phyloP scores from a whole-genome alignment of 2,113 vertebrate species.

The Myiagra hebetior region DNA sequence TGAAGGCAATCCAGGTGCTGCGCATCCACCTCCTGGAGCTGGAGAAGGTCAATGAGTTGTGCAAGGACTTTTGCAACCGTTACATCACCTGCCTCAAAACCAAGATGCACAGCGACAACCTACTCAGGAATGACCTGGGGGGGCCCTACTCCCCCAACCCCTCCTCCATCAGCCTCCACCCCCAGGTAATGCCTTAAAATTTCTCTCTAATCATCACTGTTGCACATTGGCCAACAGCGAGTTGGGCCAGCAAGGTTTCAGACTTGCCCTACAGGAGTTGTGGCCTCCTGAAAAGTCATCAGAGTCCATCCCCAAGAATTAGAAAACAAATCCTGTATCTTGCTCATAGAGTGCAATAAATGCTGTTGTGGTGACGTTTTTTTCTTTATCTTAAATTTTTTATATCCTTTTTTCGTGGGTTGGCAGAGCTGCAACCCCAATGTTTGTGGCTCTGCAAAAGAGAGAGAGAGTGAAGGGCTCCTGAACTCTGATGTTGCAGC shows the following conservation, averaged over 20 bases:
- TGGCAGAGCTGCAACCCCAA: neutral
- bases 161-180: slow-evolving; percentile 88
- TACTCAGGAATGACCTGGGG: slow-evolving; percentile 95
- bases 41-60: slow-evolving; percentile 98
- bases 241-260: neutral
- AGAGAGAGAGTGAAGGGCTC: neutral
- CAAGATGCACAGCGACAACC: slow-evolving; percentile 99
- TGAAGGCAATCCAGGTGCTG: slow-evolving; percentile 97
- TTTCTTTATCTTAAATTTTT: neutral
- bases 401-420: neutral
- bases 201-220: accelerated
- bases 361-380: neutral
- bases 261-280: neutral
- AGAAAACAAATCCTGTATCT: accelerated
- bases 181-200: slow-evolving; percentile 68
- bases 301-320: neutral
- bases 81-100: slow-evolving; percentile 99
- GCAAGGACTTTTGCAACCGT: slow-evolving; percentile 98
- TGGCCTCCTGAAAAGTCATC: neutral
- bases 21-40: slow-evolving; percentile 96
- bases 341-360: neutral
- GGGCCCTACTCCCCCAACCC: slow-evolving; percentile 94
- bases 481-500: neutral
- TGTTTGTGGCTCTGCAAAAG: neutral
- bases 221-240: accelerated